Evolutionary conservation across 2,888 invertebrate genomes (phyloP), one percentile per base, ranked within the genome.

Genomic region (Ceriagrion tenellum): DNA sequence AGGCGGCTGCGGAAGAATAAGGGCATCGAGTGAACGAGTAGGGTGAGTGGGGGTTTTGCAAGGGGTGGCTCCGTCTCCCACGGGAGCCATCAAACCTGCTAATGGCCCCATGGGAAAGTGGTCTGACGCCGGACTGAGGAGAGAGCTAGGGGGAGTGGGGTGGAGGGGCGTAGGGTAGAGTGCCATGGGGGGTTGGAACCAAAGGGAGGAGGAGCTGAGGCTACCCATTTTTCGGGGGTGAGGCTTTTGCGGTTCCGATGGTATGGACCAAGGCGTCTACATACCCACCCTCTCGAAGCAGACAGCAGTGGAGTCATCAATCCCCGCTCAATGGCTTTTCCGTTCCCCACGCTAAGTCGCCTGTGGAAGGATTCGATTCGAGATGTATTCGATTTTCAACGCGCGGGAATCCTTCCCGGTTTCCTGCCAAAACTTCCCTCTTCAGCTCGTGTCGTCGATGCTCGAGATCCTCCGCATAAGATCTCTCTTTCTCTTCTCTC

Each of bases 41-140:
- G 35, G 69, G 35, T 8, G 81, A 40, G 88, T 30, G 55, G 0
- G n/a, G 89, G 55, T 4, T 55, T 26, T 89, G 89, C n/a, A 13
- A 63, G 69, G 93, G 93, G 93, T 93, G 93, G 93, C 47, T 74
- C 69, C 69, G 26, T 47, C 93, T 93, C 93, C 93, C 93, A 93
- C 74, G 93, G 40, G 93, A n/a, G 47, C 93, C 93, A 93, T 93
- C 93, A 93, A 93, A 69, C 93, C 93, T 47, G 47, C 93, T 93
- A 93, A 93, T 93, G 93, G 93, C 93, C 93, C 69, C 93, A 69
- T 93, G 93, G 93, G 93, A 93, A 93, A 93, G 93, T 69, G 93
- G 93, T 93, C 69, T 93, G 93, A 93, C 93, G 93, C 93, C 69
- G 93, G 93, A 93, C 93, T 12, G 47, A 35, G 26, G 30, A 40